Evolutionary conservation across 1,140 invertebrate genomes (phyloP).

Genomic region (Drosophila sucinea): DNA sequence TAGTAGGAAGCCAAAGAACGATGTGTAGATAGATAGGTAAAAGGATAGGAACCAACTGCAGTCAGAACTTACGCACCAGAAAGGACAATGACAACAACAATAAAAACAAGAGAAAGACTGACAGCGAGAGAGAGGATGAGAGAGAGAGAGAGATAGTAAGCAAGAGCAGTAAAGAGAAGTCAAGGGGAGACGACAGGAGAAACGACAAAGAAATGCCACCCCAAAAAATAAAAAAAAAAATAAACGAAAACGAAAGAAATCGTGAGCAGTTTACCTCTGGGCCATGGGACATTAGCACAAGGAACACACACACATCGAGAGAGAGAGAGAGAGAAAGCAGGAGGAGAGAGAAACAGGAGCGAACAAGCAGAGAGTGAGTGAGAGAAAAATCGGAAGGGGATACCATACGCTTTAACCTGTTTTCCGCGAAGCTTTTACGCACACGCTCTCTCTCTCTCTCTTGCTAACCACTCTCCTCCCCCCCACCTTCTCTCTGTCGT

Average conservation of each 20-base stretch:
- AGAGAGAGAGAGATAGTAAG: slow-evolving; percentile 14
- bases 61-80: slow-evolving; percentile 48
- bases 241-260: slow-evolving; percentile 8
- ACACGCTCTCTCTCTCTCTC: slow-evolving; percentile 44
- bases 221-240: slow-evolving; percentile 43
- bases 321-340: slow-evolving; percentile 13
- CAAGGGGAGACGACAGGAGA: slow-evolving; percentile 13
- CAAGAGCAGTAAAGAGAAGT: neutral
- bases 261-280: slow-evolving; percentile 70
- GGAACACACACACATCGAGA: slow-evolving; percentile 32
- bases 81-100: slow-evolving; percentile 61
- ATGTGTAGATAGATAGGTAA: slow-evolving; percentile 55
- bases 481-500: neutral
- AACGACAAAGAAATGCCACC: slow-evolving; percentile 61
- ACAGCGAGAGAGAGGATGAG: slow-evolving; percentile 17
- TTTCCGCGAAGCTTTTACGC: slow-evolving; percentile 77
- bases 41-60: slow-evolving; percentile 51
- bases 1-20: slow-evolving; percentile 55
- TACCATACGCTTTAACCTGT: slow-evolving; percentile 73
- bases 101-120: slow-evolving; percentile 36
- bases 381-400: slow-evolving; percentile 41
- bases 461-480: neutral
- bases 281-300: slow-evolving; percentile 57
- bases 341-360: neutral
- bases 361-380: slow-evolving; percentile 18